A percentile compares a stretch with the other conserved stretches of the same genome.
phyloP scores from a whole-genome alignment of 2,888 invertebrate species.

The Drosophila parthenogenetica region DNA sequence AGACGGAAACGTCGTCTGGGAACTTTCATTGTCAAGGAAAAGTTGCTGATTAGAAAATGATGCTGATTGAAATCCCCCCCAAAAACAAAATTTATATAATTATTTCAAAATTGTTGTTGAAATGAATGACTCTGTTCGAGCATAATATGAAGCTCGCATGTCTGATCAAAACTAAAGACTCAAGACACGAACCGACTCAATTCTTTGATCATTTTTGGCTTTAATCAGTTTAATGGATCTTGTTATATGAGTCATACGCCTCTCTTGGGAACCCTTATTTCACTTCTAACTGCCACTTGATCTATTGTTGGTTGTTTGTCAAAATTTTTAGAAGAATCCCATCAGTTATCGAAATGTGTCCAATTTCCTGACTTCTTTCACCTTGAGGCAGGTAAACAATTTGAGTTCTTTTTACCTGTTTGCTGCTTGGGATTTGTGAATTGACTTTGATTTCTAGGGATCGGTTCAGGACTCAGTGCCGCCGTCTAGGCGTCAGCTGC shows the following conservation, averaged over 20 bases:
- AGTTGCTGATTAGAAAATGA: constrained; percentile 71
- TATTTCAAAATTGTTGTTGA: constrained; percentile 49
- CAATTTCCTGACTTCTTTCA: constrained; percentile 56
- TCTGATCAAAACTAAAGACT: constrained; percentile 38
- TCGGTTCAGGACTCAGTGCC: constrained; percentile 7
- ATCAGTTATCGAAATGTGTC: constrained; percentile 40
- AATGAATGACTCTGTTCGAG: constrained; percentile 16
- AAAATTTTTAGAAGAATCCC: constrained; percentile 40
- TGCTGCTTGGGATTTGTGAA: constrained; percentile 54
- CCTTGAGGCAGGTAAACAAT: constrained; percentile 55
- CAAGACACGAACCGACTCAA: constrained; percentile 43
- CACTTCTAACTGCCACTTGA: constrained; percentile 60
- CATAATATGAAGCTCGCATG: constrained; percentile 32
- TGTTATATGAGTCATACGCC: constrained; percentile 55
- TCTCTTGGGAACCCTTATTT: constrained; percentile 24
- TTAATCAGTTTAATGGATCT: constrained; percentile 49
- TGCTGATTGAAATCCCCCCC: constrained; percentile 46
- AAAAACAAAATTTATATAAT: constrained; percentile 48
- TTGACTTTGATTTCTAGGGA: constrained; percentile 53
- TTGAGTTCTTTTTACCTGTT: constrained; percentile 50
- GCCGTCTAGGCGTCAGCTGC: constrained; percentile 47
- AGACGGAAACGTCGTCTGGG: constrained; percentile 34
- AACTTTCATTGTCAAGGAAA: constrained; percentile 53
- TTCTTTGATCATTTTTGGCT: constrained; percentile 24
- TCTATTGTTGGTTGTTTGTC: constrained; percentile 57